A percentile compares a stretch with the other conserved stretches of the same genome.
Evolutionary conservation across 2,797 vertebrate genomes (phyloP).

Genomic region (Sebastes oblongus): DNA sequence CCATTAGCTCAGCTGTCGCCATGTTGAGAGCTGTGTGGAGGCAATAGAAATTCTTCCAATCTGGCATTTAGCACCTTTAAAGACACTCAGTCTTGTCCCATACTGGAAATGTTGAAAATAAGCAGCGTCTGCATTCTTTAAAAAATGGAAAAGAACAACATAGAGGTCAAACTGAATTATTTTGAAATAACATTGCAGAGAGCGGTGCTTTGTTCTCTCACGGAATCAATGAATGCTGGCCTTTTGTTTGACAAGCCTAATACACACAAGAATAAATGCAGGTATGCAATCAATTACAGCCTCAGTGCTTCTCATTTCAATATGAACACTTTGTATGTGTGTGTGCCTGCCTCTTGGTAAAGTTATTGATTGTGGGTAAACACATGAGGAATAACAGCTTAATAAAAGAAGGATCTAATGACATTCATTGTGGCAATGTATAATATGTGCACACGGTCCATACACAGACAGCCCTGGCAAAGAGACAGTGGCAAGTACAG

Average conservation of each 20-base stretch:
- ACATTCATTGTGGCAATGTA: neutral
- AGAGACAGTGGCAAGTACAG: neutral
- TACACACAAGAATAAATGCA: conserved; percentile 35
- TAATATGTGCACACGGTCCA: neutral
- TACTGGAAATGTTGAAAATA: neutral
- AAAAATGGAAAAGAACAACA: neutral
- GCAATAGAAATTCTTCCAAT: too few species aligned
- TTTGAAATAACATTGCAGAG: conserved; percentile 28
- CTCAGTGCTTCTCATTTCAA: conserved; percentile 10
- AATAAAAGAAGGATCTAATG: conserved; percentile 7
- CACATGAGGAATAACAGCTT: conserved; percentile 8
- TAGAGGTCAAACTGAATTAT: conserved; percentile 29
- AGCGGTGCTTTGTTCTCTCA: conserved; percentile 14
- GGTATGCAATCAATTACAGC: conserved; percentile 50
- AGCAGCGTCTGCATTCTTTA: neutral
- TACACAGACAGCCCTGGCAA: neutral
- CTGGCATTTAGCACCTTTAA: too few species aligned
- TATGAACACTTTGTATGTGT: neutral
- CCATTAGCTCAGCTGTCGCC: too few species aligned
- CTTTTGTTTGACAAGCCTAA: conserved; percentile 49
- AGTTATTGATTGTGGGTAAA: conserved; percentile 36
- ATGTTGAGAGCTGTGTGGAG: too few species aligned
- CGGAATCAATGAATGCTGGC: conserved; percentile 51
- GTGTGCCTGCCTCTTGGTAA: conserved; percentile 30
- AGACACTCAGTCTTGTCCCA: neutral